Evolutionary conservation across 2,888 invertebrate genomes (phyloP).

Genomic region (Siphonodentalium dalli): DNA sequence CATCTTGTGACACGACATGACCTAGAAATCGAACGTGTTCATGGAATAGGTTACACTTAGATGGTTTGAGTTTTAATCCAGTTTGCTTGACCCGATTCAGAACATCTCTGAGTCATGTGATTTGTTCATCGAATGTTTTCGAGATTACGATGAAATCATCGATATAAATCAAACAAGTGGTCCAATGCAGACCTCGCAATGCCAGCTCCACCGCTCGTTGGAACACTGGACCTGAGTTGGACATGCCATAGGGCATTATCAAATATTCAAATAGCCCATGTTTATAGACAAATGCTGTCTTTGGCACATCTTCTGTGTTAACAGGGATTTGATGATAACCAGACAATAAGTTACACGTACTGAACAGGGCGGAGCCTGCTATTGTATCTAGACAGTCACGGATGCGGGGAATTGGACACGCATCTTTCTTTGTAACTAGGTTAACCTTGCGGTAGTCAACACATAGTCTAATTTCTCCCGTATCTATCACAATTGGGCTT

Average conservation of each 20-base stretch:
- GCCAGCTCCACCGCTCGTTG: slow-evolving; percentile 2
- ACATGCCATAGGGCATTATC: slow-evolving; percentile 12
- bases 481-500: too few species aligned
- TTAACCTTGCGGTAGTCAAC: slow-evolving; percentile 1
- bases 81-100: too few species aligned
- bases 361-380: background rate
- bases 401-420: slow-evolving; percentile 3
- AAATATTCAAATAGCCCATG: slow-evolving; percentile 2
- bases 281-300: slow-evolving; percentile 12
- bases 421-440: background rate
- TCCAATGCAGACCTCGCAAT: slow-evolving; percentile 1
- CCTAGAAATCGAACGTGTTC: slow-evolving; percentile 3
- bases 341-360: background rate
- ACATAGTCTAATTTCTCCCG: too few species aligned
- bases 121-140: slow-evolving; percentile 13
- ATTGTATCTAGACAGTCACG: background rate
- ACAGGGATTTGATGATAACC: slow-evolving; percentile 2
- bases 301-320: background rate
- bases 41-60: too few species aligned
- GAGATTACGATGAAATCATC: slow-evolving; percentile 20
- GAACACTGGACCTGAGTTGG: slow-evolving; percentile 3
- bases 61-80: too few species aligned
- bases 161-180: slow-evolving; percentile 4
- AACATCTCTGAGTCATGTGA: too few species aligned
- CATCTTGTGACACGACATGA: slow-evolving; percentile 7